Evolutionary conservation across 2,797 vertebrate species (phyloP).

Genomic region (Alcedo quadribrachys): DNA sequence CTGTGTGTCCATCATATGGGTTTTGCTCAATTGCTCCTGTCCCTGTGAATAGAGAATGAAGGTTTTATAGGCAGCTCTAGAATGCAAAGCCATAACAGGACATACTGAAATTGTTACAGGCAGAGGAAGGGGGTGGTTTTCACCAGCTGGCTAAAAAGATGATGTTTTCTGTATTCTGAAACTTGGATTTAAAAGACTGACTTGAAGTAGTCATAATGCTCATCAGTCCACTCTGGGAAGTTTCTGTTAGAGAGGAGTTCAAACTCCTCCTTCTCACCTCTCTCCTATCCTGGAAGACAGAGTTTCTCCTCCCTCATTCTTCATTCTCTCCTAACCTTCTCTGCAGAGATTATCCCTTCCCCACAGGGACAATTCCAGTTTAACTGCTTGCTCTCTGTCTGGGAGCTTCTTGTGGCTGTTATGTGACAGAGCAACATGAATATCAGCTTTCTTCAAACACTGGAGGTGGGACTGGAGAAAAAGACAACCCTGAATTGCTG

Average conservation of each 20-base stretch:
- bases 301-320: background rate
- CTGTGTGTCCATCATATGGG: too few relatives aligned
- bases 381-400: background rate
- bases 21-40: background rate
- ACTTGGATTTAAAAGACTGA: background rate
- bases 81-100: background rate
- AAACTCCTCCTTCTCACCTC: background rate
- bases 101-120: background rate
- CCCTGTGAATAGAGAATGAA: background rate
- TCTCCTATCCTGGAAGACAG: background rate
- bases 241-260: background rate
- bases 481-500: background rate
- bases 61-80: background rate
- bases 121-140: background rate
- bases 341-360: background rate
- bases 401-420: background rate
- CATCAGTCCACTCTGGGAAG: background rate
- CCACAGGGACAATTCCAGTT: background rate
- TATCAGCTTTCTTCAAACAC: background rate
- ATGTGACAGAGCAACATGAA: background rate
- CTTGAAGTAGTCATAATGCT: background rate
- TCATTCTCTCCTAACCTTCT: background rate
- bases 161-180: background rate
- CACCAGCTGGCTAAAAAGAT: background rate
- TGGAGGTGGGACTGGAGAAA: background rate